Evolutionary conservation across 2,113 vertebrate genomes (phyloP).

Genomic region (Drymodes brunneopygia): DNA sequence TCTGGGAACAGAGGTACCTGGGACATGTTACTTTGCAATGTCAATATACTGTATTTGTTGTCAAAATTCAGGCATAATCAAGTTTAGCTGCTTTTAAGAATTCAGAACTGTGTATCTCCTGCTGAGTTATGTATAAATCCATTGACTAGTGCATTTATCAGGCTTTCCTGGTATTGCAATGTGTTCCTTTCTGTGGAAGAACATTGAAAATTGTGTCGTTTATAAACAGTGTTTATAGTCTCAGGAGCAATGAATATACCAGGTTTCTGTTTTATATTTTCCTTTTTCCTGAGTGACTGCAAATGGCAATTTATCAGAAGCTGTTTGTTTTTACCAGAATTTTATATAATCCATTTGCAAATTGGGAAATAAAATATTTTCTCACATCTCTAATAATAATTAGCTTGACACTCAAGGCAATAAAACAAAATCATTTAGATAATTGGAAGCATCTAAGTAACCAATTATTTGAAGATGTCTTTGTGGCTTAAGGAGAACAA

Average conservation of each 20-base stretch:
- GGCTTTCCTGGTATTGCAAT: background rate
- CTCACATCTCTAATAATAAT: conserved; percentile 47
- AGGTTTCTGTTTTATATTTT: background rate
- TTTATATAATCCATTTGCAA: conserved; percentile 22
- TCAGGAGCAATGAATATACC: background rate
- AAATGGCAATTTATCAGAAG: conserved; percentile 37
- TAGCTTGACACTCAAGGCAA: conserved; percentile 7
- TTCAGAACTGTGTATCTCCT: background rate
- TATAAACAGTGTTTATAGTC: background rate
- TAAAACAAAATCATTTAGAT: conserved; percentile 51
- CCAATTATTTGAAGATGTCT: conserved; percentile 21
- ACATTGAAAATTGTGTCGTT: background rate
- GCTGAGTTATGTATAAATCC: background rate
- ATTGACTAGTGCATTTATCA: background rate
- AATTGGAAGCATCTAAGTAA: conserved; percentile 22
- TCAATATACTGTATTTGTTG: background rate
- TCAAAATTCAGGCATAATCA: background rate
- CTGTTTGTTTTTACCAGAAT: conserved; percentile 43
- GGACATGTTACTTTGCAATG: background rate
- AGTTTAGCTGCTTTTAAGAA: background rate
- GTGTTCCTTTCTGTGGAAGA: background rate
- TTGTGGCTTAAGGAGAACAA: conserved; percentile 5
- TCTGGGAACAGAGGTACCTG: background rate
- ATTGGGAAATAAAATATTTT: conserved; percentile 49
- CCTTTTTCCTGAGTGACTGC: background rate